Base-by-base conservation (phyloP, 2,888 invertebrate species). In the Agrilus mali region DNA sequence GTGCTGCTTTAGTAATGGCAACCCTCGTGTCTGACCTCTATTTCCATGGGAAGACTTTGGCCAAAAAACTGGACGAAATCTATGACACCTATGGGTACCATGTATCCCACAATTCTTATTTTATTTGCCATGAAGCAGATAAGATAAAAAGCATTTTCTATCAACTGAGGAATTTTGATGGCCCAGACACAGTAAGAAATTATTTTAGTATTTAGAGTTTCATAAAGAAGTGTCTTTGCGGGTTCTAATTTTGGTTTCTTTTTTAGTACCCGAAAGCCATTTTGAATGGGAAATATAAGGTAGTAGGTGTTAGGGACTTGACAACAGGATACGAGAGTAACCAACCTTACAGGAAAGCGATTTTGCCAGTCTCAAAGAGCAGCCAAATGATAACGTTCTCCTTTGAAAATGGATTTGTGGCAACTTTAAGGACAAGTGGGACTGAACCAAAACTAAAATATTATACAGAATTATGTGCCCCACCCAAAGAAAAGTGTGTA, bases 381-480 rank as follows among this genome's bases (percentile, higher is more conserved):
- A 73, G 71, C 50, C 83, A 97, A 69, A 98, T 99, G 98, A 82
- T 99, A 41, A 94, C 94, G 8, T 93, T 98, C 65, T 80, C 78
- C 7, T 93, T 97, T 65, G 71, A 74, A 41, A 89, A 87, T 67
- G 94, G 93, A 1, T 74, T 90, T 49, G 80, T 84, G 7, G 78
- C 87, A 2, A 96, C 94, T 0, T 68, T 99, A 31, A 76, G 98
- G 50, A 94, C 96, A 1, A 95, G 95, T 64, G 98, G 98, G 37
- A 99, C 98, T 0, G 98, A 99, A 65, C 98, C 98, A 35, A 99
- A 99, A 67, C 79, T 99, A 56, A 99, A 99, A 70, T 99, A 95
- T 68, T 99, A 99, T 69, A 86, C 90, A 1, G 98, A 96, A 66
- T 71, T 92, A 44, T 82, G 86, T 52, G 82, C 83, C 46, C 63